A percentile compares a stretch with the other conserved stretches of the same genome.
phyloP scores from a whole-genome alignment of 2,888 invertebrate species.

The Cosmorhoe ocellata region DNA sequence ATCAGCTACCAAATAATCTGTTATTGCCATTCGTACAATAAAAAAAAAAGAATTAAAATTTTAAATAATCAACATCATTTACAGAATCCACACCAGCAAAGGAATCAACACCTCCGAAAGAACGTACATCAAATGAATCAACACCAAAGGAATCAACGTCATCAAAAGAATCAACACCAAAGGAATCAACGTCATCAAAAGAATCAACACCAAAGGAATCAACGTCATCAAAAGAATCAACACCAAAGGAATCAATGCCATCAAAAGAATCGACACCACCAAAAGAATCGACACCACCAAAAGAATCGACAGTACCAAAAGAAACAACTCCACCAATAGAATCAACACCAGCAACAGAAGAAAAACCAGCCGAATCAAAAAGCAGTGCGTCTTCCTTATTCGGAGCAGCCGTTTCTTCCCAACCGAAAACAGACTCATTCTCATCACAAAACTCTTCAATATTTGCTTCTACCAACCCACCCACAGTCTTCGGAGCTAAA shows the following conservation, averaged over 20 bases:
- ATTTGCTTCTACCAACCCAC: slow-evolving; percentile 28
- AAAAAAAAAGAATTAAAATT: no score
- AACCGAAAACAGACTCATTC: slow-evolving; percentile 35
- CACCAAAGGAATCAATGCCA: background rate
- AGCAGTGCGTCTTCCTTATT: slow-evolving; percentile 51
- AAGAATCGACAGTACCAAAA: slow-evolving; percentile 24
- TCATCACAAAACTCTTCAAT: slow-evolving; percentile 31
- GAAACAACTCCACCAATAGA: slow-evolving; percentile 12
- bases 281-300: background rate
- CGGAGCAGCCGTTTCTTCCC: slow-evolving; percentile 45
- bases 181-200: slow-evolving; percentile 17
- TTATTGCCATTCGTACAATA: slow-evolving; percentile 22
- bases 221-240: slow-evolving; percentile 14
- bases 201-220: slow-evolving; percentile 5
- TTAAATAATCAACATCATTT: no score
- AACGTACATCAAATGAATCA: slow-evolving; percentile 3
- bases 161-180: slow-evolving; percentile 7
- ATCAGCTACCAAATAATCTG: slow-evolving; percentile 46
- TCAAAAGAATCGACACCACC: slow-evolving; percentile 4
- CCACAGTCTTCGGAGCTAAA: slow-evolving; percentile 14
- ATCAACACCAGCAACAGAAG: slow-evolving; percentile 11
- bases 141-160: slow-evolving; percentile 18
- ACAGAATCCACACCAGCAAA: no score
- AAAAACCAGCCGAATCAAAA: slow-evolving; percentile 31
- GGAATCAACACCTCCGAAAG: slow-evolving; percentile 19